These are phyloP conservation scores for Pangasius djambal DNA, from an alignment of 2,797 vertebrate species.

Conservation along the genomic window DNA sequence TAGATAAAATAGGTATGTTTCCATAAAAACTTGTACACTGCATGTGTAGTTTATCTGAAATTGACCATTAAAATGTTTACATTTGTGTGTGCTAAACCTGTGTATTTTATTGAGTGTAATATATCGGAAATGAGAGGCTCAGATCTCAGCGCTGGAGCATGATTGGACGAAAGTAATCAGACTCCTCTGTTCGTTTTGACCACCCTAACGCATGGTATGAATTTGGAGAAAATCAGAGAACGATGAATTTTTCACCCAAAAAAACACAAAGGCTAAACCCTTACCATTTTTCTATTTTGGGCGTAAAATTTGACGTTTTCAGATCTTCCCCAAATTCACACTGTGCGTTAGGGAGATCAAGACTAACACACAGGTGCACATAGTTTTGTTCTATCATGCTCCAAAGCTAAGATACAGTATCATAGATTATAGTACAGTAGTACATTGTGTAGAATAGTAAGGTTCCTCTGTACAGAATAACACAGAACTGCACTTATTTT, in stretches of 20 bases:
- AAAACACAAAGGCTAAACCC: too few species aligned
- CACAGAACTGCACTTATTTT: too few species aligned
- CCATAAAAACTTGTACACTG: too few species aligned
- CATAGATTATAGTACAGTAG: not conserved
- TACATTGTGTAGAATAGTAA: not conserved
- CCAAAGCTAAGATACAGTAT: not conserved
- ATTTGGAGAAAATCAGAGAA: not conserved
- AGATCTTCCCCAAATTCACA: not conserved
- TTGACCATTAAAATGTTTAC: too few species aligned
- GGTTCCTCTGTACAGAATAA: too few species aligned
- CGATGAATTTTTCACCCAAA: not conserved
- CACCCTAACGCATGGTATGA: not conserved
- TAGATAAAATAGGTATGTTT: too few species aligned
- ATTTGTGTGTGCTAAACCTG: too few species aligned
- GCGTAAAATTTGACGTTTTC: not conserved
- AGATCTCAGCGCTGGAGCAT: too few species aligned
- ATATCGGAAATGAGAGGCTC: too few species aligned
- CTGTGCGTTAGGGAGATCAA: not conserved
- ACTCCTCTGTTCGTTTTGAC: not conserved
- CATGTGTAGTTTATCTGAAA: too few species aligned
- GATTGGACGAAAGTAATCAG: not conserved
- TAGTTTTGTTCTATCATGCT: not conserved
- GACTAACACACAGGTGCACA: not conserved
- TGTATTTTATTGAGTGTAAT: too few species aligned
- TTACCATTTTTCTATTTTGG: not conserved